These are phyloP conservation scores for Tortrix viridana DNA, from an alignment of 2,888 invertebrate species.

Conservation along the genomic window DNA sequence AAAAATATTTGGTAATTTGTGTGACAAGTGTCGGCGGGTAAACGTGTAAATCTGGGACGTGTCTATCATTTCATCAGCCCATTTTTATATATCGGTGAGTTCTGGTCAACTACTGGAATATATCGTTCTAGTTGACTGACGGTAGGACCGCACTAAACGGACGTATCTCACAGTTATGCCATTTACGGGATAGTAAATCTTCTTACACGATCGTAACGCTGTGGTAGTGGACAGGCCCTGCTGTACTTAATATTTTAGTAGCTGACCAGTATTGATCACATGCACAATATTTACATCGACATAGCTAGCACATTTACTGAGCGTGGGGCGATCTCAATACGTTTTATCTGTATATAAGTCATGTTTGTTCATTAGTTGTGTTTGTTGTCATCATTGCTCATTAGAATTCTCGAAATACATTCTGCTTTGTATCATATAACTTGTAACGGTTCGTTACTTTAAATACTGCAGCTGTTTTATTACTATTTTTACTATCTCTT, in stretches of 20 bases:
- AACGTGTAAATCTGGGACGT: conserved; percentile 16
- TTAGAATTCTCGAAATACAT: not conserved
- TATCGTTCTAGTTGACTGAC: too few species aligned
- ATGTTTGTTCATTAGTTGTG: conserved; percentile 53
- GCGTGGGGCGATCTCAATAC: conserved; percentile 78
- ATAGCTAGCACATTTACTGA: conserved; percentile 62
- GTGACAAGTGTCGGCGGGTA: conserved; percentile 29
- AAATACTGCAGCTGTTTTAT: conserved; percentile 12
- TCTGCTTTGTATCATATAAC: conserved; percentile 12
- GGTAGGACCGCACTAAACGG: too few species aligned
- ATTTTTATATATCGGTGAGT: conserved; percentile 18
- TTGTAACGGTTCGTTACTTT: conserved; percentile 4
- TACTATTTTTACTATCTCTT: conserved; percentile 11
- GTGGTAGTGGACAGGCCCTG: too few species aligned
- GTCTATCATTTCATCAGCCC: conserved; percentile 20
- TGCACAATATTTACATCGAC: conserved; percentile 37
- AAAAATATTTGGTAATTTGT: conserved; percentile 36
- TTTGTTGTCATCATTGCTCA: conserved; percentile 15
- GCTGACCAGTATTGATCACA: conserved; percentile 10
- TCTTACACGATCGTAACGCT: too few species aligned
- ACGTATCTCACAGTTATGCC: too few species aligned
- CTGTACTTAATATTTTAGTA: not conserved
- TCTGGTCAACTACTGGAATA: conserved; percentile 6
- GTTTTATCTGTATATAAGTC: conserved; percentile 65
- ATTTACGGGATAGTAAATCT: too few species aligned